These are phyloP conservation scores for Drosophila jambulina DNA, from an alignment of 1,140 invertebrate genomes.

Conservation along the genomic window DNA sequence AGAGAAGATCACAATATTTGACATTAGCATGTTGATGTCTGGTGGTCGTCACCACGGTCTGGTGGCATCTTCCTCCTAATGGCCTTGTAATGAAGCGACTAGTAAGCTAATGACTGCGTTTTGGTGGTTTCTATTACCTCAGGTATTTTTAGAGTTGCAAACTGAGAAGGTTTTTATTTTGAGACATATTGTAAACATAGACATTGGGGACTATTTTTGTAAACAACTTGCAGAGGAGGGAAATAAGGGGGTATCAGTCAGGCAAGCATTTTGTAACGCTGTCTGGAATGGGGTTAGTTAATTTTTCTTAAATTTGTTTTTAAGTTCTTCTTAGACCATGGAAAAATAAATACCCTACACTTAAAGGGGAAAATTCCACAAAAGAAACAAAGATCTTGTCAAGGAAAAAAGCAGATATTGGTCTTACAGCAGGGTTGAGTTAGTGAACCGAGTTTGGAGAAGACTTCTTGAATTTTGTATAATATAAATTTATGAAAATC, in stretches of 20 bases:
- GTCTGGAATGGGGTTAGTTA: not conserved
- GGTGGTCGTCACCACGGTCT: slow-evolving; percentile 20
- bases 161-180: slow-evolving; percentile 20
- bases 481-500: too few species aligned
- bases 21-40: slow-evolving; percentile 21
- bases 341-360: not conserved
- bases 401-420: too few species aligned
- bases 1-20: slow-evolving; percentile 35
- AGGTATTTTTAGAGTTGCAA: slow-evolving; percentile 22
- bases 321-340: not conserved
- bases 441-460: too few species aligned
- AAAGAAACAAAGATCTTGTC: not conserved
- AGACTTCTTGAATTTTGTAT: too few species aligned
- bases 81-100: slow-evolving; percentile 53
- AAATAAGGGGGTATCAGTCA: slow-evolving; percentile 7
- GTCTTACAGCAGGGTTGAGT: too few species aligned
- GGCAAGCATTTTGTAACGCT: not conserved
- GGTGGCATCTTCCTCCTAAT: slow-evolving; percentile 45
- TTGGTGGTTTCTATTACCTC: slow-evolving; percentile 25
- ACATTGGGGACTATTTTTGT: slow-evolving; percentile 8
- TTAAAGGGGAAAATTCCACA: not conserved
- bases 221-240: slow-evolving; percentile 1
- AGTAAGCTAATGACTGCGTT: slow-evolving; percentile 31
- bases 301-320: not conserved
- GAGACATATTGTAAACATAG: slow-evolving; percentile 4